Base-by-base conservation (phyloP, 1,140 invertebrate genomes). In the Drosophila varians region DNA sequence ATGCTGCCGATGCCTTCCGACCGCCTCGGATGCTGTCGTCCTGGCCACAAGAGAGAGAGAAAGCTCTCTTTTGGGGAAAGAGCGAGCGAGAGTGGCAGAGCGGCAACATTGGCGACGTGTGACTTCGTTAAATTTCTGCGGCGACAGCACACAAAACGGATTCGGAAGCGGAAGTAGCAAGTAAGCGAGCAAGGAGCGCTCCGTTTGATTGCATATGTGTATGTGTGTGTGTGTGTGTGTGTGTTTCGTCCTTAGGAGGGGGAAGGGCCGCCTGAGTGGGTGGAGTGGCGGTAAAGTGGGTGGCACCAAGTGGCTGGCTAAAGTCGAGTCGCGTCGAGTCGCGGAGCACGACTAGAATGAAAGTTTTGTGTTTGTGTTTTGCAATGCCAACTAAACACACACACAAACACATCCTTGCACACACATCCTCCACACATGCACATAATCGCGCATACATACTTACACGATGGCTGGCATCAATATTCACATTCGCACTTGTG, bases 71-170 rank as follows among this genome's bases (percentile, higher is more conserved):
- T 38, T 26, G 16, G 26, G 7, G 7, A 3, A 18, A 45, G 25
- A 65, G 43, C 23, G 58, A 52, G 43, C 36, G 46, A 38, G 48
- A 21, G 21, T 21, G 21, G 26, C 28, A n/a, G 34, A 38, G 26
- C 47, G n/a, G 52, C 48, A 57, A 36, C 51, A 77, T 64, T 61
- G 74, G 57, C 70, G 70, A 73, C 82, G 82, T 87, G 82, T 80
- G 82, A 87, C 83, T 87, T 87, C 82, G 82, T 87, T 87, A 87
- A 87, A 87, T 84, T 87, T 87, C 82, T 87, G 82, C 82, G 82
- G 82, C 82, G 82, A 87, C 82, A 87, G 82, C 82, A 87, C 82
- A 87, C 82, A 87, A 87, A 87, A 87, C 82, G 82, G 82, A 87
- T 87, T 87, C 82, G 82, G 82, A 87, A 87, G 77, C 82, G 82